Percentiles rank a stretch among this genome's conserved stretches.
phyloP scores from a whole-genome alignment of 2,113 vertebrate genomes.

The Hippocampus guttulatus region DNA sequence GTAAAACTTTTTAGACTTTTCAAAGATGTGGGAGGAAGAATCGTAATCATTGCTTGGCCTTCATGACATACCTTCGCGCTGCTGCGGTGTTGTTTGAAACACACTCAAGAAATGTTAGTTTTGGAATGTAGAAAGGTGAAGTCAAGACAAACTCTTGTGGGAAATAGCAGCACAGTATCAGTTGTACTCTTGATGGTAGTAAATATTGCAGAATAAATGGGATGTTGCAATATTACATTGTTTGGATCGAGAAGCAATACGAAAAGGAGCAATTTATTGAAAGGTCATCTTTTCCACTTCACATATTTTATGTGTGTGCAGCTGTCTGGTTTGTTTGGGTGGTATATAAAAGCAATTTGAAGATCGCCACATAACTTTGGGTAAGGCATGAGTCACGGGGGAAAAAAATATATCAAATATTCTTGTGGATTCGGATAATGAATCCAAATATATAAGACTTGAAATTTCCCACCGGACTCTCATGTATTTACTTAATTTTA shows the following conservation, averaged over 20 bases:
- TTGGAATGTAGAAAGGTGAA: conserved; percentile 6
- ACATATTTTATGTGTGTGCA: neutral
- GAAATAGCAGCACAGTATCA: neutral
- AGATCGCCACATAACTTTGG: neutral
- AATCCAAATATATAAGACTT: neutral
- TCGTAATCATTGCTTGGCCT: conserved; percentile 9
- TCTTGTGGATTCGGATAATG: neutral
- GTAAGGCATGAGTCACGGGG: neutral
- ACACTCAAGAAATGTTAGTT: neutral
- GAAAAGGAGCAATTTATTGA: neutral
- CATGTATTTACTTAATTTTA: too few relatives aligned
- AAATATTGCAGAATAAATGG: neutral
- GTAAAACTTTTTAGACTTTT: conserved; percentile 20
- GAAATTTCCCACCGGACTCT: too few relatives aligned
- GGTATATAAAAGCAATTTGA: neutral
- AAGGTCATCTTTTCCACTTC: neutral
- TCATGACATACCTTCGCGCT: neutral
- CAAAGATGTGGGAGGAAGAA: neutral
- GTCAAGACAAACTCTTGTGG: neutral
- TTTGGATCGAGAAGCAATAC: neutral
- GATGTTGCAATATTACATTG: neutral
- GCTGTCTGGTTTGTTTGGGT: neutral
- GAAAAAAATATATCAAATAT: neutral
- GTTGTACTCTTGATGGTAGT: neutral
- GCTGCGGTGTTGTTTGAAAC: conserved; percentile 12